Evolutionary conservation across 2,113 vertebrate genomes (phyloP).

Genomic region (Brachypodius melanocephalos): DNA sequence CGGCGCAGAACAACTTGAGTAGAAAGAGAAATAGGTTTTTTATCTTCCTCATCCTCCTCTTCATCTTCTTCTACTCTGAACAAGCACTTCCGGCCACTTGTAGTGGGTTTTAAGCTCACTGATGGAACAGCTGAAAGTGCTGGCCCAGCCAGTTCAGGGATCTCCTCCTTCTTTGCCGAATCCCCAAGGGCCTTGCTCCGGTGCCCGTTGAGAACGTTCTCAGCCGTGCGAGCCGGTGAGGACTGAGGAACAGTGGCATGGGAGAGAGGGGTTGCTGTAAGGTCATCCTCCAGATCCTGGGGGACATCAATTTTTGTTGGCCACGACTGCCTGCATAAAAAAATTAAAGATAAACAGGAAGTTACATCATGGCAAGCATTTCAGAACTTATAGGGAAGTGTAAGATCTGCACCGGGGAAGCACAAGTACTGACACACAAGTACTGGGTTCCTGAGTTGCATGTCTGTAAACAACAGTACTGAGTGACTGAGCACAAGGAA

Average conservation of each 20-base stretch:
- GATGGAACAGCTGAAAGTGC: conserved; percentile 60
- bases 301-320: conserved; percentile 92
- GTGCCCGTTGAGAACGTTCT: conserved; percentile 91
- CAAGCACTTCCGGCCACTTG: conserved; percentile 85
- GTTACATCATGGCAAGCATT: background rate
- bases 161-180: conserved; percentile 81
- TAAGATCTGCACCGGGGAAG: background rate
- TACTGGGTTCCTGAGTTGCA: background rate
- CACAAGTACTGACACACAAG: background rate
- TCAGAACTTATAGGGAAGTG: rapidly evolving
- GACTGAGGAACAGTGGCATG: conserved; percentile 85
- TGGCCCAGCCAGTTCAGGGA: conserved; percentile 69
- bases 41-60: conserved; percentile 94
- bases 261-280: conserved; percentile 89
- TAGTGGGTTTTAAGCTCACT: conserved; percentile 67
- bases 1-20: conserved; percentile 89
- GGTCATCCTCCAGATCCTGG: conserved; percentile 93
- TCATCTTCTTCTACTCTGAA: conserved; percentile 95
- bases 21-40: conserved; percentile 81
- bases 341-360: background rate
- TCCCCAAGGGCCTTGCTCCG: conserved; percentile 85
- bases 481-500: background rate
- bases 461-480: background rate
- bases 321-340: conserved; percentile 87
- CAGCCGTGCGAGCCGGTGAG: conserved; percentile 82